A percentile compares a stretch with the other conserved stretches of the same genome.
phyloP scores from a whole-genome alignment of 2,113 vertebrate species.

The Epinephelus cyanopodus region DNA sequence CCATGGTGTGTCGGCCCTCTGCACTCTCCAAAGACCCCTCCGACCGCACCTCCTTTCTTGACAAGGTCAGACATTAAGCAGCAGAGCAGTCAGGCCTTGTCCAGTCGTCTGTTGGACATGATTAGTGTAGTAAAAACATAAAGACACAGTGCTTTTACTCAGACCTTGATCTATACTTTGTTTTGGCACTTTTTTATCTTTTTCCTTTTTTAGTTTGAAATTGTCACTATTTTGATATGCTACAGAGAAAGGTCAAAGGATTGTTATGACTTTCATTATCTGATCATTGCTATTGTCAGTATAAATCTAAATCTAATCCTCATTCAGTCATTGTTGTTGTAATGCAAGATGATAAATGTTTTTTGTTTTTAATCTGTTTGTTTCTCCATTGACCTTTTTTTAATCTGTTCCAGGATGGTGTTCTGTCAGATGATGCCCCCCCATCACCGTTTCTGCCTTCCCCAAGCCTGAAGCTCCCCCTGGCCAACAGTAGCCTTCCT shows the following conservation, averaged over 20 bases:
- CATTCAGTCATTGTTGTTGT: not conserved
- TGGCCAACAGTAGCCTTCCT: constrained; percentile 97
- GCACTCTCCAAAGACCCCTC: constrained; percentile 98
- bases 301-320: not conserved
- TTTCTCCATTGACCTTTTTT: constrained; percentile 49
- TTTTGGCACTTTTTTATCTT: not conserved
- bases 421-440: constrained; percentile 96
- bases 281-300: not conserved
- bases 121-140: not conserved
- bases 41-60: constrained; percentile 94
- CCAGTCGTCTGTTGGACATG: not conserved
- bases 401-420: constrained; percentile 91
- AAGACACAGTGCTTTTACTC: not conserved
- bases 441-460: constrained; percentile 99
- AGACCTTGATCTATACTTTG: not conserved
- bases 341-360: not conserved
- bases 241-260: not conserved
- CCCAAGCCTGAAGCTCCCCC: constrained; percentile 98
- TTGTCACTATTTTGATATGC: not conserved
- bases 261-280: not conserved
- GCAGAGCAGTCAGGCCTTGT: not conserved
- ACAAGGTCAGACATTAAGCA: constrained; percentile 88
- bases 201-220: not conserved
- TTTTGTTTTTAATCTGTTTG: not conserved
- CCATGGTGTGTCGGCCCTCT: constrained; percentile 93